Conservation (phyloP, 2,113 vertebrate species). For the Limanda limanda region DNA sequence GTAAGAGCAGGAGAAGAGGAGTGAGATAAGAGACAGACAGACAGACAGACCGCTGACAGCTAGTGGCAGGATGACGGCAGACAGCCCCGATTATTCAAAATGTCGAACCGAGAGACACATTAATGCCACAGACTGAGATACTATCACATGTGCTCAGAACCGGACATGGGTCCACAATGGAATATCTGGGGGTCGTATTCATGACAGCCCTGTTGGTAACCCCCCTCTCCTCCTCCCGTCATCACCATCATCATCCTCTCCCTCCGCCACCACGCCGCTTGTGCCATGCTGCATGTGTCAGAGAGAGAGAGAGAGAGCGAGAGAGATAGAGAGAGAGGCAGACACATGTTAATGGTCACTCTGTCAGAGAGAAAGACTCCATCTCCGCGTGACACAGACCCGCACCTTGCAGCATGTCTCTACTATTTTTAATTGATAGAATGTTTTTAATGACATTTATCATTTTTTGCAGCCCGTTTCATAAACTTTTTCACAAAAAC, state of each 20-base stretch:
- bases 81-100: conserved; percentile 93
- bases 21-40: conserved; percentile 83
- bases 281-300: conserved; percentile 68
- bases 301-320: conserved; percentile 31
- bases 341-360: conserved; percentile 58
- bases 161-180: conserved; percentile 73
- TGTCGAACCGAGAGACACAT: conserved; percentile 87
- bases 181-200: conserved; percentile 66
- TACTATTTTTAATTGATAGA: conserved; percentile 1
- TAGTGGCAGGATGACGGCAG: conserved; percentile 87
- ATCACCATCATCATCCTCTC: conserved; percentile 9
- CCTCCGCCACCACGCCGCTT: conserved; percentile 41
- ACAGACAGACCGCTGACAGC: conserved; percentile 84
- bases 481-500: neutral
- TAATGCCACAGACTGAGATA: conserved; percentile 89
- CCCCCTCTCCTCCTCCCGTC: neutral
- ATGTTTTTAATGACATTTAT: neutral
- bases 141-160: conserved; percentile 83
- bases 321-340: conserved; percentile 4
- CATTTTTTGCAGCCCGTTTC: neutral
- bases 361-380: conserved; percentile 47
- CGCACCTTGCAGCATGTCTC: conserved; percentile 23
- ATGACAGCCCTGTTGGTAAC: conserved; percentile 44
- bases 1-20: conserved; percentile 85
- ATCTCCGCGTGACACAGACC: conserved; percentile 56